Conservation (phyloP, 2,888 invertebrate genomes). For the Piscicola geometra region DNA sequence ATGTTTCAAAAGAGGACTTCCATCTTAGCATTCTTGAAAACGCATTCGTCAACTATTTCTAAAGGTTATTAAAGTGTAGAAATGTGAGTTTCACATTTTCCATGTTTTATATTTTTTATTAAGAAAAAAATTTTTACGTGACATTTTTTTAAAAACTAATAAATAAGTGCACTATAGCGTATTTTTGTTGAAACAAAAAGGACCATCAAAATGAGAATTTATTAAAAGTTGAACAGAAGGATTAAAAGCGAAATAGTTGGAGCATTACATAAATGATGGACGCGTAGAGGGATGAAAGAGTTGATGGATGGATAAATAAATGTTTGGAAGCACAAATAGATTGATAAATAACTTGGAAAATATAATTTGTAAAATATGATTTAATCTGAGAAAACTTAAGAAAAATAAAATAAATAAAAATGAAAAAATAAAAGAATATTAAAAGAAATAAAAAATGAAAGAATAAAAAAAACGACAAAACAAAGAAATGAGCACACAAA, state of each 20-base stretch:
- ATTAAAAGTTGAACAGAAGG: background rate
- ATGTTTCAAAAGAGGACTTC: too few species aligned
- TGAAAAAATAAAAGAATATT: background rate
- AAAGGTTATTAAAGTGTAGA: too few species aligned
- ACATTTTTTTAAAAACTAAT: too few species aligned
- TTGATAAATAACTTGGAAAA: background rate
- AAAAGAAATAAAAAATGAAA: background rate
- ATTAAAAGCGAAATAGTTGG: background rate
- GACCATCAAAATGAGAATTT: background rate
- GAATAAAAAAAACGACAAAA: background rate
- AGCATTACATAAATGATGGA: background rate
- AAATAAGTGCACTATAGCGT: background rate
- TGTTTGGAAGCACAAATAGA: background rate
- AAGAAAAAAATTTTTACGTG: too few species aligned
- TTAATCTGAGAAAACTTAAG: background rate
- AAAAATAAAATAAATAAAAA: background rate
- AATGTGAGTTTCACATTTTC: too few species aligned
- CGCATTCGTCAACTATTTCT: too few species aligned
- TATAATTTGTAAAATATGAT: too few species aligned
- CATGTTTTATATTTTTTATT: too few species aligned
- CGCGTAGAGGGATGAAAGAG: background rate
- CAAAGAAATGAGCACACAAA: background rate
- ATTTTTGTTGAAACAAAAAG: background rate
- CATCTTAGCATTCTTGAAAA: too few species aligned
- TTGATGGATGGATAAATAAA: background rate